Base-by-base conservation (phyloP, 2,888 invertebrate genomes). In the Tinea semifulvella region DNA sequence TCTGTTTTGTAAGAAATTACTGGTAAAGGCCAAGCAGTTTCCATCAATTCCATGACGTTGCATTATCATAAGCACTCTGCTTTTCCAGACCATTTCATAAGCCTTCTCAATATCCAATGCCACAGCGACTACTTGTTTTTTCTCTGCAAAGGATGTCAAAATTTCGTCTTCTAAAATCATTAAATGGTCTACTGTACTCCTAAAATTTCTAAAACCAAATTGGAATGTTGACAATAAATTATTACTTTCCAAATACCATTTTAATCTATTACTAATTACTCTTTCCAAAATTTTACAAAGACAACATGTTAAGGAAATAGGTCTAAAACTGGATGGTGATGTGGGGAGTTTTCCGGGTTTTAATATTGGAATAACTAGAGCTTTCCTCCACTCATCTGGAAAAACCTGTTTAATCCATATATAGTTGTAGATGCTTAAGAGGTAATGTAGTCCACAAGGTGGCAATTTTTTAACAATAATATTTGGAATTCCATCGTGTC, bases 61-160 rank as follows among this genome's bases (percentile, higher is more conserved):
- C 18, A 38, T 17, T 3, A 38, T 17, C 18, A 36, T 10, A 6
- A 48, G 6, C 18, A 50, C 47, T 42, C 48, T 42, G n/a, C 47
- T 45, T 47, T 47, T 49, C 52, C 52, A 52, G 4, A 49, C 47
- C 49, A 49, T 49, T 46, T 49, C 49, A 26, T 49, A 49, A 10
- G 49, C 46, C 27, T 51, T 49, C 35, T 48, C 51, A 8, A 51
- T 42, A 38, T 50, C 50, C 31, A 50, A 28, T 2, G 49, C 45
- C 31, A 52, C 45, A 11, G 39, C 36, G 16, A 50, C 44, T 13
- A 43, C 7, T 20, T 45, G 14, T 25, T 48, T 35, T 5, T 50
- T 17, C 42, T 50, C 49, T 13, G 49, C 49, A 47, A 49, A 47
- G 3, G 44, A 10, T 13, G 44, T 26, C 4, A 46, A 40, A 26